These are phyloP conservation scores for Rostratula benghalensis DNA, from an alignment of 2,113 vertebrate genomes.

Conservation along the genomic window DNA sequence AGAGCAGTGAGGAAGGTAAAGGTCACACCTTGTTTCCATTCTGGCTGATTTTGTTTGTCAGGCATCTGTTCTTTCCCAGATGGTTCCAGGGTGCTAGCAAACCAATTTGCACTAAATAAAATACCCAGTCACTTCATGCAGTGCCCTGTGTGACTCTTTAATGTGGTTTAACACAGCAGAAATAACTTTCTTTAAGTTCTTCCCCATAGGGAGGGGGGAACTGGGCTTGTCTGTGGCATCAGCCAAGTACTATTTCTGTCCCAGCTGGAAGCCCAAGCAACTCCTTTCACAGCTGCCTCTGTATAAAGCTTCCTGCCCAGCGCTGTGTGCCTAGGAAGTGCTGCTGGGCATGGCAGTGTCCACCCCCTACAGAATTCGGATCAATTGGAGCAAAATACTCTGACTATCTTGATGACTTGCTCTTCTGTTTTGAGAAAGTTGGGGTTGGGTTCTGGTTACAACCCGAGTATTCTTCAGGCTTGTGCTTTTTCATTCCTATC, in stretches of 20 bases:
- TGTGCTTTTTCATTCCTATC: background rate
- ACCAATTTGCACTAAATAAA: background rate
- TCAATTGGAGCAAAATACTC: background rate
- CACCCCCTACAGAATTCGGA: background rate
- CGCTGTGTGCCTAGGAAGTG: background rate
- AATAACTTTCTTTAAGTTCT: background rate
- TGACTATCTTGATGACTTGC: background rate
- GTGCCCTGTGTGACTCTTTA: background rate
- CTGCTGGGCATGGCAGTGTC: background rate
- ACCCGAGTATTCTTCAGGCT: background rate
- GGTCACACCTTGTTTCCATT: background rate
- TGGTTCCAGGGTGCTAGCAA: background rate
- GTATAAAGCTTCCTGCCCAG: background rate
- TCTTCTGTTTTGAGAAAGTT: background rate
- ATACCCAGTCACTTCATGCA: background rate
- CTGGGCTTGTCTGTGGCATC: background rate
- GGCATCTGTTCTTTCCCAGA: background rate
- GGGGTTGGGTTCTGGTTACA: background rate
- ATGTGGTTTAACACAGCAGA: background rate
- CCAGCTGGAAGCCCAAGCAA: background rate
- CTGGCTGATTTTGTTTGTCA: background rate
- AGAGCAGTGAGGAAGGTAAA: conserved; percentile 88
- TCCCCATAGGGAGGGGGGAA: background rate
- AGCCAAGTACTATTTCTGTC: background rate
- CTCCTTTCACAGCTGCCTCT: background rate